These are phyloP conservation scores for Eumerus sabulonum DNA, from an alignment of 2,888 invertebrate genomes.

Conservation along the genomic window DNA sequence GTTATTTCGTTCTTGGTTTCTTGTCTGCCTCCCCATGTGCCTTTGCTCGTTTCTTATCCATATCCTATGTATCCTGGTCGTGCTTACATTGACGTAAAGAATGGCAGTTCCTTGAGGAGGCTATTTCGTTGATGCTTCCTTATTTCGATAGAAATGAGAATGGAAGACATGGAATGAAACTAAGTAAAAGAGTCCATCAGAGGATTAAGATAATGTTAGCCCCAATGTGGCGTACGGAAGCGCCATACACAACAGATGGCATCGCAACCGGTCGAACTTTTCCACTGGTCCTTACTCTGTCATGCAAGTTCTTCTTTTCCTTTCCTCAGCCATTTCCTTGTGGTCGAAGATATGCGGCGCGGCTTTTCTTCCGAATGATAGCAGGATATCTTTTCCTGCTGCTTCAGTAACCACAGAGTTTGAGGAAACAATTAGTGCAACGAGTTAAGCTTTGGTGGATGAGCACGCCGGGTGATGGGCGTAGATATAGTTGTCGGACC, in stretches of 20 bases:
- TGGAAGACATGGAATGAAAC: no score
- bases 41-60: neutral
- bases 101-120: no score
- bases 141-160: no score
- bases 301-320: neutral
- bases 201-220: constrained; percentile 34
- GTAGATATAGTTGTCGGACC: neutral
- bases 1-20: constrained; percentile 32
- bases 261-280: constrained; percentile 28
- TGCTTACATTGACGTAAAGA: neutral
- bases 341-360: neutral
- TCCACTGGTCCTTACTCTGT: neutral
- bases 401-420: neutral
- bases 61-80: neutral
- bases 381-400: constrained; percentile 15
- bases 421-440: constrained; percentile 36
- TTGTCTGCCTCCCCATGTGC: neutral
- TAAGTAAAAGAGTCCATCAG: constrained; percentile 21
- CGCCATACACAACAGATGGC: constrained; percentile 34
- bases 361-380: neutral
- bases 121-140: no score
- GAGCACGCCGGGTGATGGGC: neutral
- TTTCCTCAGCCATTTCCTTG: constrained; percentile 1
- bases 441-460: constrained; percentile 9
- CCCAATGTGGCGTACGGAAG: constrained; percentile 28